A percentile compares a stretch with the other conserved stretches of the same genome.
phyloP scores from a whole-genome alignment of 2,797 vertebrate genomes.

The Pseudomugil tenellus region DNA sequence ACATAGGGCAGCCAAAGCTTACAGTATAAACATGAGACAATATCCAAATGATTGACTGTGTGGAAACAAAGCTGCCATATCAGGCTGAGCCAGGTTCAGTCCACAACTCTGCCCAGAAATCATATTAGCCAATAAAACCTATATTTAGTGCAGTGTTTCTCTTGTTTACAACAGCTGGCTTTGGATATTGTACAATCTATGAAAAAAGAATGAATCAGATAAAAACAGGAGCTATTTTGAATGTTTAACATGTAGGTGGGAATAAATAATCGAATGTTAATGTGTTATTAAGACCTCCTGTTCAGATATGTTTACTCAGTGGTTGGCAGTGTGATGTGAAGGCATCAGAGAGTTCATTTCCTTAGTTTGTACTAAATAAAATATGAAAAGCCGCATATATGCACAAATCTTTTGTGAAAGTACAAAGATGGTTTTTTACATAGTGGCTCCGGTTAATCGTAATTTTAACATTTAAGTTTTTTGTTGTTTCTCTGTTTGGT shows the following conservation, averaged over 20 bases:
- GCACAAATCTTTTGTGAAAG: background rate
- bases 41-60: slow-evolving; percentile 68
- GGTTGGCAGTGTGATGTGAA: background rate
- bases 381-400: background rate
- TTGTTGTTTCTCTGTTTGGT: background rate
- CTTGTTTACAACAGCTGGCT: slow-evolving; percentile 57
- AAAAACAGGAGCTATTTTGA: slow-evolving; percentile 46
- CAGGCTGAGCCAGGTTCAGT: slow-evolving; percentile 60
- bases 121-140: slow-evolving; percentile 48
- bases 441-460: background rate
- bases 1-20: slow-evolving; percentile 71
- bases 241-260: slow-evolving; percentile 43
- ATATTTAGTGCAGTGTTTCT: slow-evolving; percentile 41
- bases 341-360: slow-evolving; percentile 3
- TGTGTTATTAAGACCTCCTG: background rate
- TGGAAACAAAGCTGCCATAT: slow-evolving; percentile 71
- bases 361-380: background rate
- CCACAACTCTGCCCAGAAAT: slow-evolving; percentile 49
- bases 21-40: slow-evolving; percentile 76
- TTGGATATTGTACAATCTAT: slow-evolving; percentile 24
- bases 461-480: background rate
- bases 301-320: background rate
- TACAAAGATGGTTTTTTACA: background rate
- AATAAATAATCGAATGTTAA: slow-evolving; percentile 31
- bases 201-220: slow-evolving; percentile 57